Base-by-base conservation (phyloP, 2,797 vertebrate species). In the Silurus aristotelis region DNA sequence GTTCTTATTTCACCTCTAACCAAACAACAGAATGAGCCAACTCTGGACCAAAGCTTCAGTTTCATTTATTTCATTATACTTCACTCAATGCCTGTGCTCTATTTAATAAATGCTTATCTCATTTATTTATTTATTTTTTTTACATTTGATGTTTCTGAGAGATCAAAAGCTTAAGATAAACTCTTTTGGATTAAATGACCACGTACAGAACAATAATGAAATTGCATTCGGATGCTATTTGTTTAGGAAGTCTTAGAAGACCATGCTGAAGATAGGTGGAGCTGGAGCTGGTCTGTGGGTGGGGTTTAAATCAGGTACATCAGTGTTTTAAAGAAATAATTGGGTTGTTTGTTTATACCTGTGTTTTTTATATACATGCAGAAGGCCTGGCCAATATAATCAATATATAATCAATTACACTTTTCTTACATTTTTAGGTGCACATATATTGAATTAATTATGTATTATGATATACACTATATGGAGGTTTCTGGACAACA, bases 121-220 rank as follows among this genome's bases (percentile, higher is more conserved):
- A 27, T 14, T 88, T 84, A 78, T 38, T 38, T 38, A 4, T 38
- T 38, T 38, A 38, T 38, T 38, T 38, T 38, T 38, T 38, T 38
- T 38, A 38, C 4, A 58, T 90, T 56, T 64, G 63, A 80, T 87
- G 17, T 87, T 87, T 86, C 72, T 55, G 68, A 77, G 43, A 83
- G 80, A 84, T 75, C 64, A 68, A 61, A 31, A 64, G 84, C 84
- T 88, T 83, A 87, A 67, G 68, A 68, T 83, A 78, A 90, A 84
- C 66, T n/a, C 76, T 83, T 63, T 56, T 79, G 86, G 84, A 85
- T 87, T 87, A 84, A 87, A 64, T 12, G 14, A 64, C 73, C 20
- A 55, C 64, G 8, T 48, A 60, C 63, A 80, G 64, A 15, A 22
- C 60, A 43, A 12, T 85, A 88, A 89, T 84, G 82, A 88, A 89